Percentiles rank a stretch among this genome's conserved stretches.
Conservation (phyloP, 2,888 invertebrate species). For the Macrosiphum euphorbiae region DNA sequence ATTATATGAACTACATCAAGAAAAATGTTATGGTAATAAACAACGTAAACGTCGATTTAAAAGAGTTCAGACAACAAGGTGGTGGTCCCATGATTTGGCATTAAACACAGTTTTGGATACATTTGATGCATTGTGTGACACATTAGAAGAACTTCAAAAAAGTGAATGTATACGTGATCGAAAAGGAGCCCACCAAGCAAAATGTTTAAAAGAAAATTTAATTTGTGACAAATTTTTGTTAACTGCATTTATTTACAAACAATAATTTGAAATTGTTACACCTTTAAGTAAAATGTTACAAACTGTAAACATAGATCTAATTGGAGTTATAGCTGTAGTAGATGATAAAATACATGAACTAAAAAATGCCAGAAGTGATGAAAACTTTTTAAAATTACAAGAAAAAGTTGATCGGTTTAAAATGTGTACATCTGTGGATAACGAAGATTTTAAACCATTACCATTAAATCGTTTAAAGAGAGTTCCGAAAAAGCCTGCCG, state of each 20-base stretch:
- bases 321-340: not conserved
- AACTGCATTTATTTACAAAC: not conserved
- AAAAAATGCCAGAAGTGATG: not conserved
- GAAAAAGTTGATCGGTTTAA: not conserved
- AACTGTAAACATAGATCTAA: not conserved
- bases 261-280: not conserved
- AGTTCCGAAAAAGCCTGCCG: not conserved
- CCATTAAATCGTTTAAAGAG: not conserved
- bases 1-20: too few species aligned
- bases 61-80: not conserved
- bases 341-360: not conserved
- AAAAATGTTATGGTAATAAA: too few species aligned
- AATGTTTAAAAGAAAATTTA: not conserved
- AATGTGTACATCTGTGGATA: not conserved
- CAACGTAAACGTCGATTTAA: too few species aligned
- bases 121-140: not conserved
- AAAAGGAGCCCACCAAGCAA: not conserved
- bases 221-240: not conserved
- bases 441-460: not conserved
- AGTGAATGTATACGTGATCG: not conserved
- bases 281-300: not conserved
- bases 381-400: not conserved
- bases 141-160: not conserved
- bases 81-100: not conserved
- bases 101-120: conserved; percentile 5